These are phyloP conservation scores for Montipora capitata DNA, from an alignment of 92 coral and sea anemone species.

Conservation along the genomic window DNA sequence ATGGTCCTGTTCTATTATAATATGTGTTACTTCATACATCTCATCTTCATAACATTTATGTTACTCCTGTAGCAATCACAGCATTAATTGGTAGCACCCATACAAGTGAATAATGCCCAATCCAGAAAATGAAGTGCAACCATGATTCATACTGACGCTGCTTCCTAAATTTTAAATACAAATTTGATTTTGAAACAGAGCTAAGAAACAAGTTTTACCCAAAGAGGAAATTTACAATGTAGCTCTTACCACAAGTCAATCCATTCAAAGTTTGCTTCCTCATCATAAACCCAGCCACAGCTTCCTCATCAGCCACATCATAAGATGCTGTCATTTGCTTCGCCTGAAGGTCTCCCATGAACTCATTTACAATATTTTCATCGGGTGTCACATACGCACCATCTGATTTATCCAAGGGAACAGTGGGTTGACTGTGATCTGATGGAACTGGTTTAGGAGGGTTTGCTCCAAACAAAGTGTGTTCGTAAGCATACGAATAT, in stretches of 20 bases:
- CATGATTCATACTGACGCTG: too few species aligned
- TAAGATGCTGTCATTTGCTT: constrained; percentile 28
- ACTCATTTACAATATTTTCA: constrained; percentile 44
- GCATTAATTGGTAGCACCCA: too few species aligned
- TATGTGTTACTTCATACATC: too few species aligned
- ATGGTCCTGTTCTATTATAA: too few species aligned
- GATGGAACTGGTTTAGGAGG: constrained; percentile 33
- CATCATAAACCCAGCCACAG: constrained; percentile 74
- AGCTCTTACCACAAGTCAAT: constrained; percentile 46
- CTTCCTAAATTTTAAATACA: neutral
- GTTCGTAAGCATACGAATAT: constrained; percentile 83
- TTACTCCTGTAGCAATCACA: too few species aligned
- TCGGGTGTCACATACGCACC: constrained; percentile 58
- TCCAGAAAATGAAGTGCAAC: too few species aligned
- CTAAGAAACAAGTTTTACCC: neutral
- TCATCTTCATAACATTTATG: too few species aligned
- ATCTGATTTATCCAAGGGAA: constrained; percentile 5
- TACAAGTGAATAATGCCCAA: too few species aligned
- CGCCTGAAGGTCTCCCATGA: constrained; percentile 33
- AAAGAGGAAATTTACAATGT: neutral
- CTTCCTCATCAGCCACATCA: constrained; percentile 39
- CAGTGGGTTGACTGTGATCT: constrained; percentile 3
- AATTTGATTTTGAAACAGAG: neutral
- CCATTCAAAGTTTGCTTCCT: constrained; percentile 53
- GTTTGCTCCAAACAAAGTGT: constrained; percentile 29